A percentile compares a stretch with the other conserved stretches of the same genome.
Evolutionary conservation across 2,888 invertebrate species (phyloP).

Genomic region (Selenia dentaria): DNA sequence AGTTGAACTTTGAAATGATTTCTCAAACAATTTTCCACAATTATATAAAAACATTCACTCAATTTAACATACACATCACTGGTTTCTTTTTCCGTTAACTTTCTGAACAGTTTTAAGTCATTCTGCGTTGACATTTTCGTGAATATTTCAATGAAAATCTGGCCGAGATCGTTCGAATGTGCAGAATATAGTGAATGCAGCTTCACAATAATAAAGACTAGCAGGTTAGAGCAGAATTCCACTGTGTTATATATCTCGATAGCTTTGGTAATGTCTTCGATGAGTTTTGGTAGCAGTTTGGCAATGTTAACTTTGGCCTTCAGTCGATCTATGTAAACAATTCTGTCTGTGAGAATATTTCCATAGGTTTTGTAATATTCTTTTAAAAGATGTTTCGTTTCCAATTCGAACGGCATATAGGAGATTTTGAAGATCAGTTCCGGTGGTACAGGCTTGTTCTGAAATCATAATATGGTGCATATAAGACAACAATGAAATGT

Average conservation of each 20-base stretch:
- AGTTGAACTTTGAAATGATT: slow-evolving; percentile 47
- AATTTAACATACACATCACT: slow-evolving; percentile 60
- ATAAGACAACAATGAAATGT: too few relatives aligned
- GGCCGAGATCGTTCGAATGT: slow-evolving; percentile 47
- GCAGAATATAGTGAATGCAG: slow-evolving; percentile 54
- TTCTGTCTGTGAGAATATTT: slow-evolving; percentile 63
- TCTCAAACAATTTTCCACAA: slow-evolving; percentile 59
- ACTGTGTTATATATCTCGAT: slow-evolving; percentile 57
- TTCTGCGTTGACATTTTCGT: slow-evolving; percentile 47
- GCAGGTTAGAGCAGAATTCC: slow-evolving; percentile 53
- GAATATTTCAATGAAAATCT: slow-evolving; percentile 51
- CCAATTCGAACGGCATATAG: slow-evolving; percentile 64
- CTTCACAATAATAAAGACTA: slow-evolving; percentile 63
- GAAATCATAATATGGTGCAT: slow-evolving; percentile 44
- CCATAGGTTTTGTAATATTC: slow-evolving; percentile 72
- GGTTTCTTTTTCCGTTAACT: slow-evolving; percentile 42
- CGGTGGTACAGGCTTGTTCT: slow-evolving; percentile 56
- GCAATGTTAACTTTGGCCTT: slow-evolving; percentile 49
- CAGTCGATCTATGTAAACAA: slow-evolving; percentile 60
- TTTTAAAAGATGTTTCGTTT: slow-evolving; percentile 45
- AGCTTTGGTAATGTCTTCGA: slow-evolving; percentile 55
- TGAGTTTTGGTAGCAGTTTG: slow-evolving; percentile 61
- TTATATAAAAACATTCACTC: slow-evolving; percentile 60
- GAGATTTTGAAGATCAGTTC: slow-evolving; percentile 68
- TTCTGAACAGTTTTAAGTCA: slow-evolving; percentile 50